These are phyloP conservation scores for Dryoscopus gambensis DNA, from an alignment of 2,113 vertebrate genomes.

Conservation along the genomic window DNA sequence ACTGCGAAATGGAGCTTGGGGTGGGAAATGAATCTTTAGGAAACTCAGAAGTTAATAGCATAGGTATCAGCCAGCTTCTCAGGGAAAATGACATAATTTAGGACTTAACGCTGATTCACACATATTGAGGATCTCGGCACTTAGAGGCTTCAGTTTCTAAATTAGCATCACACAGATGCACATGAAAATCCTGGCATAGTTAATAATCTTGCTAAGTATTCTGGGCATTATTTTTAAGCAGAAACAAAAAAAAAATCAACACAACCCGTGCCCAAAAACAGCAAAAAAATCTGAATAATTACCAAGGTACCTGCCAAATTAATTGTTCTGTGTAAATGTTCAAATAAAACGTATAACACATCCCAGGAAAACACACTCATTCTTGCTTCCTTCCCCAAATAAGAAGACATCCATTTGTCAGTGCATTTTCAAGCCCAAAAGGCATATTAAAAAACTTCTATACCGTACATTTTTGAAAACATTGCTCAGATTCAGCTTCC, in stretches of 20 bases:
- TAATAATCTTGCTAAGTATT: background rate
- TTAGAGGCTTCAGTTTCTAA: background rate
- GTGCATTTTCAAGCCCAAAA: background rate
- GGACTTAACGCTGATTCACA: background rate
- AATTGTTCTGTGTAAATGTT: background rate
- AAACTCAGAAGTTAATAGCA: background rate
- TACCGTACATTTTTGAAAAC: background rate
- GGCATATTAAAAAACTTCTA: background rate
- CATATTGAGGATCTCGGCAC: background rate
- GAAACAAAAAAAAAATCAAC: background rate
- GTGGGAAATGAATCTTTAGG: background rate
- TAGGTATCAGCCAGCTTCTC: background rate
- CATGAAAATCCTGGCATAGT: background rate
- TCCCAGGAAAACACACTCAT: background rate
- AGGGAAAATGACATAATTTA: background rate
- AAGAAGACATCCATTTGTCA: background rate
- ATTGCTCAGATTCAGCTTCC: background rate
- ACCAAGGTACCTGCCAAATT: background rate
- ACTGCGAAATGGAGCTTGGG: background rate
- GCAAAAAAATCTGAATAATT: background rate
- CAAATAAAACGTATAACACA: background rate
- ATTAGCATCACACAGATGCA: background rate
- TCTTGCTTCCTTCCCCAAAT: background rate
- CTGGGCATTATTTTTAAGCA: background rate
- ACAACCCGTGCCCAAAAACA: rapidly evolving